phyloP scores from a whole-genome alignment of 1,140 invertebrate species.

The Cyclargus thomasi region DNA sequence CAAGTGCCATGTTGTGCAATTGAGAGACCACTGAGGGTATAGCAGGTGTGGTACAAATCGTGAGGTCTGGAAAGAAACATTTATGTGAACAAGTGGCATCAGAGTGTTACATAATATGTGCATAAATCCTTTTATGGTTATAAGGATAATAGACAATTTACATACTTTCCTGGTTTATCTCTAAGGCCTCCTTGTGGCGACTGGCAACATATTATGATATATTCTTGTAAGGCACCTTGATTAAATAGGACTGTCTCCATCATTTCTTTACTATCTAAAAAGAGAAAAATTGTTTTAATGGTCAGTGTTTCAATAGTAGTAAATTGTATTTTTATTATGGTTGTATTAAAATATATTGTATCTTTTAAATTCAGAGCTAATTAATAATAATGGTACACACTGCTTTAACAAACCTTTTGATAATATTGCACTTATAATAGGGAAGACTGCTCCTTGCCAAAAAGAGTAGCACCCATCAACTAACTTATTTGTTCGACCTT shows the following conservation, averaged over 20 bases:
- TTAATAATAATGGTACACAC: conserved; percentile 6
- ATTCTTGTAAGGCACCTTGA: conserved; percentile 93
- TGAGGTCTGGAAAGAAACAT: conserved; percentile 78
- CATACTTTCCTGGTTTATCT: conserved; percentile 97
- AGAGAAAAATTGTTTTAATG: no score
- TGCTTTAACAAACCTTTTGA: conserved; percentile 49
- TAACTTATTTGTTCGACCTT: conserved; percentile 97
- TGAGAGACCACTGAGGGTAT: conserved; percentile 95
- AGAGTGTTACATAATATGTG: no score
- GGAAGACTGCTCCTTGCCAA: conserved; percentile 96
- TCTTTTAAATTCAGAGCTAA: neutral
- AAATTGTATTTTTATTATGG: no score
- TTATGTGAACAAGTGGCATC: no score
- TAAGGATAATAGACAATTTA: conserved; percentile 26
- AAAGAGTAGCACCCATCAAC: conserved; percentile 99
- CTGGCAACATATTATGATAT: conserved; percentile 95
- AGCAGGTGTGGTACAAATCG: conserved; percentile 98
- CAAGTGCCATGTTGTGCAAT: conserved; percentile 89
- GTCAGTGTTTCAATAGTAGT: neutral
- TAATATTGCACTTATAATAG: conserved; percentile 77
- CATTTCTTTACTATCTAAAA: conserved; percentile 60
- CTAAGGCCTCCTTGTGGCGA: conserved; percentile 91
- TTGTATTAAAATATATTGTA: no score
- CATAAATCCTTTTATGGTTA: no score
- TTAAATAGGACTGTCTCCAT: conserved; percentile 84